Evolutionary conservation across 2,113 vertebrate species (phyloP).

Genomic region (Colaptes auratus): DNA sequence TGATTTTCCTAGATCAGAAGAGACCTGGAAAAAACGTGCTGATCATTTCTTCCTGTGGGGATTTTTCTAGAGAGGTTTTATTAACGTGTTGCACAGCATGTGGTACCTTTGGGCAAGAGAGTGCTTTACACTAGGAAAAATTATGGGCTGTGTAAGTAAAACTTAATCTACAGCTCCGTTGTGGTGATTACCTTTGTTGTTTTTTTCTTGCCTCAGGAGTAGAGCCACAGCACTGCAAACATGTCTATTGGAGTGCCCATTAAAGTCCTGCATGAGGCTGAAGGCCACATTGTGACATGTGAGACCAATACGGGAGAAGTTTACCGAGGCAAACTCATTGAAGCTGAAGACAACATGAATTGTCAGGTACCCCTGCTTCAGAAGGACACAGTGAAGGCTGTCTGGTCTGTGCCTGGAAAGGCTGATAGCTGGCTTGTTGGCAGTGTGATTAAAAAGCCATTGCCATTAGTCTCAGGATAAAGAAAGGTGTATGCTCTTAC

Average conservation of each 20-base stretch:
- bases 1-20: neutral
- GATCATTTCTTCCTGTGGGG: fast-evolving
- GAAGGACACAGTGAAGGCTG: fast-evolving
- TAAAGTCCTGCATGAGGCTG: constrained; percentile 97
- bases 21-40: neutral
- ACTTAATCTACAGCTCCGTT: neutral
- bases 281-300: constrained; percentile 97
- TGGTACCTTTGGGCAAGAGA: neutral
- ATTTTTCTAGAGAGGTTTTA: neutral
- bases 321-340: constrained; percentile 95
- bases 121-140: fast-evolving
- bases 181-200: neutral
- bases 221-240: neutral
- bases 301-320: constrained; percentile 97
- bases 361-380: constrained; percentile 87
- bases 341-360: constrained; percentile 99
- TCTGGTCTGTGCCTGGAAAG: neutral
- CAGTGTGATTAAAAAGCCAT: fast-evolving
- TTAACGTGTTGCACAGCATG: fast-evolving
- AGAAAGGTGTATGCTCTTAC: neutral
- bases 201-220: neutral
- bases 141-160: fast-evolving
- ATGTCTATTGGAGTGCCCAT: constrained; percentile 98
- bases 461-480: neutral
- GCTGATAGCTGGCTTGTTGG: neutral